phyloP scores from a whole-genome alignment of 2,113 vertebrate species.

The Ariopsis seemanni region DNA sequence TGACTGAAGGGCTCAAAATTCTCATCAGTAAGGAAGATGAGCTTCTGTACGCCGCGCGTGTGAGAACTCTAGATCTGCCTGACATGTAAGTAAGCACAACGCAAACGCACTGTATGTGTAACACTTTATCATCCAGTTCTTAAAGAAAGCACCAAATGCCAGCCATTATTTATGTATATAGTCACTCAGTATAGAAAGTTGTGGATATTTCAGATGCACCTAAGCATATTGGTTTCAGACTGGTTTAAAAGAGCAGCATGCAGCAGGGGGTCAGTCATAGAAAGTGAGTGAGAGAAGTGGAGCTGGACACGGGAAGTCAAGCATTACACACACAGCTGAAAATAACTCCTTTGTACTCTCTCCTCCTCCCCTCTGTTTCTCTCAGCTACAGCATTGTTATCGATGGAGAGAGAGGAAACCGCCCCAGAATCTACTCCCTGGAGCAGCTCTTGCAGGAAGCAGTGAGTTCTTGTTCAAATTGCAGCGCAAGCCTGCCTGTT shows the following conservation, averaged over 20 bases:
- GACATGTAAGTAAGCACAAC: constrained; percentile 88
- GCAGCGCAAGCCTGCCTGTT: constrained; percentile 25
- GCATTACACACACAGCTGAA: constrained; percentile 61
- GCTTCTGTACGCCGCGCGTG: constrained; percentile 87
- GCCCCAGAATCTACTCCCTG: constrained; percentile 89
- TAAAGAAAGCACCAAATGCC: background rate
- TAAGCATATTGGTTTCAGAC: background rate
- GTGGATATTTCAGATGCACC: background rate
- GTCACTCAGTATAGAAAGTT: background rate
- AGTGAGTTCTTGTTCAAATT: constrained; percentile 74
- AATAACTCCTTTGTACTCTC: constrained; percentile 58
- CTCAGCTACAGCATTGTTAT: constrained; percentile 89
- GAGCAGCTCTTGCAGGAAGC: constrained; percentile 95
- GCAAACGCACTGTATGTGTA: background rate
- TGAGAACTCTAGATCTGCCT: constrained; percentile 84
- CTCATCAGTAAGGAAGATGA: constrained; percentile 94
- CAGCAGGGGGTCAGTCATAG: constrained; percentile 39
- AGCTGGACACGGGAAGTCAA: constrained; percentile 58
- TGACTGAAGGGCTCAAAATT: constrained; percentile 88
- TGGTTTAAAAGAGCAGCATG: constrained; percentile 20
- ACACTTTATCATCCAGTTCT: no score
- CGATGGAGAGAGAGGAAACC: constrained; percentile 90
- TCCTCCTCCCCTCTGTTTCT: constrained; percentile 41
- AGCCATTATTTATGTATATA: background rate
- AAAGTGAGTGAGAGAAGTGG: constrained; percentile 52